Evolutionary conservation across 2,888 invertebrate genomes (phyloP), one percentile per base, ranked within the genome.

Genomic region (Agrochola lychnidis): DNA sequence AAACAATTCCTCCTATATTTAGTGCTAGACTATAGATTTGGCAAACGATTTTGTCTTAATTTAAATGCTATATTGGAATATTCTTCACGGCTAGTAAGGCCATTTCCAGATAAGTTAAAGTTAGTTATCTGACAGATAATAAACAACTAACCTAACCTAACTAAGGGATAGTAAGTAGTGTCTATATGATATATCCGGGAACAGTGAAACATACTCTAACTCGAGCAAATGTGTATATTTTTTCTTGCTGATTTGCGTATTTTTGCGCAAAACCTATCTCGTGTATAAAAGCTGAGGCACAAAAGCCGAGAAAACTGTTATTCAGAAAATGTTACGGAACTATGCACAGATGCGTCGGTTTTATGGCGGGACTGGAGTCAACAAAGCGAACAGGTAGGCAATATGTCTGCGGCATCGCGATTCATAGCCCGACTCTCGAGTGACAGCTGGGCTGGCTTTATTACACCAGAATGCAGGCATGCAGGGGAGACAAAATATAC

Each of bases 401-500:
- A 84, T 84, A 86, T 86, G 81, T 84, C 76, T 76, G 70, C 42
- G 57, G 53, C 59, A 69, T 61, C 71, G 53, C 70, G 74, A 83
- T 74, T 86, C 78, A 70, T 62, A 66, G 30, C 63, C 51, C 14
- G 30, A 10, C n/a, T 12, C n/a, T 10, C n/a, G 56, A 53, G 73
- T 73, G 84, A 80, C 84, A 86, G 81, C 81, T 84, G 84, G 36
- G 30, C 30, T 10, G 36, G 30, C 71, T 84, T 86, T 86, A 86
- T 83, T 84, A 86, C 75, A 53, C 5, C 22, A 36, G 51, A 73
- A 71, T 86, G 76, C 84, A 79, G 51, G 14, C 45, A 40, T 81
- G 59, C 64, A 67, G 57, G 61, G 56, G 22, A 40, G 14, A 10
- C n/a, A 48, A 63, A 53, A 66, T 59, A 78, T 56, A 40, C 63